Evolutionary conservation across 2,113 vertebrate species (phyloP).

Genomic region (Rhombomys opimus): DNA sequence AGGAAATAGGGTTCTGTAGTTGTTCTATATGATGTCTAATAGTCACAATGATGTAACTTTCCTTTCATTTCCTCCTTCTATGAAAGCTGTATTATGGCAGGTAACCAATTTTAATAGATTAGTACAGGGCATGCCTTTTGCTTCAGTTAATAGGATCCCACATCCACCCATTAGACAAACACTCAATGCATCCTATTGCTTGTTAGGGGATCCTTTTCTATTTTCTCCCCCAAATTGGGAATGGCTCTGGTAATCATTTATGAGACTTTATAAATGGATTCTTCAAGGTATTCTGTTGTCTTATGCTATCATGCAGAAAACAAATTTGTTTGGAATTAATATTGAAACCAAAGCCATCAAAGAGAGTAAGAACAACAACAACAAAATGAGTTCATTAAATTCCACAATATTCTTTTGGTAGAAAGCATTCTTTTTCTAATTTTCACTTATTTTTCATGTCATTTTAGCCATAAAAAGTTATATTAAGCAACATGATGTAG

Average conservation of each 20-base stretch:
- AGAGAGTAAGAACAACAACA: not conserved
- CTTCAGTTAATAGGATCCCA: slow-evolving; percentile 20
- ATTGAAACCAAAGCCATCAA: not conserved
- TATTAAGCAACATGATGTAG: not conserved
- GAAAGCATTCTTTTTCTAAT: not conserved
- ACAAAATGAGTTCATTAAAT: not conserved
- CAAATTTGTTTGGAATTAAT: not conserved
- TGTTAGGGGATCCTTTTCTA: not conserved
- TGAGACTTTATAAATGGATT: slow-evolving; percentile 14
- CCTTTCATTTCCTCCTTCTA: slow-evolving; percentile 35
- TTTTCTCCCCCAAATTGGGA: not conserved
- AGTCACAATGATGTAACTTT: slow-evolving; percentile 38
- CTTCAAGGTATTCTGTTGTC: not conserved
- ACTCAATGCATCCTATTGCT: not conserved
- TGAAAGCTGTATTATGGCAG: slow-evolving; percentile 34
- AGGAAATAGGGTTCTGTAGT: slow-evolving; percentile 56
- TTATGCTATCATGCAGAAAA: not conserved
- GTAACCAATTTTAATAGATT: slow-evolving; percentile 60
- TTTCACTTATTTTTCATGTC: not conserved
- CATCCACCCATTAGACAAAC: not conserved
- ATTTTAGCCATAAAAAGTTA: not conserved
- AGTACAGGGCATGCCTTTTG: slow-evolving; percentile 24
- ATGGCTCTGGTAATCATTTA: slow-evolving; percentile 30
- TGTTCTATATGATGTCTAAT: slow-evolving; percentile 42
- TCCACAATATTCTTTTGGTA: not conserved